phyloP scores from a whole-genome alignment of 2,797 vertebrate species.

The Sebastes jordani region DNA sequence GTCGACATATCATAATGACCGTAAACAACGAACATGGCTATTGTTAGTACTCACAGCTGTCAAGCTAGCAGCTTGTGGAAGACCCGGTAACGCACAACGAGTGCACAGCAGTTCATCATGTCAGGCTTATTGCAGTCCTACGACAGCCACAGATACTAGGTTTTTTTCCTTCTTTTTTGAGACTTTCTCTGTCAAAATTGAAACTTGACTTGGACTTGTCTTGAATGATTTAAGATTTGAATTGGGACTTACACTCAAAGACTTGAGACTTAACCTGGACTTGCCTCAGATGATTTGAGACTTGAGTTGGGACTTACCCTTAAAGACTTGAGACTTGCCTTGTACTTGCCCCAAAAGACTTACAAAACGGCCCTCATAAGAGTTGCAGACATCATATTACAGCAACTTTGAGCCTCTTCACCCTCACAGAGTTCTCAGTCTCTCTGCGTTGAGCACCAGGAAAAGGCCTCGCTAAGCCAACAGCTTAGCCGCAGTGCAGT shows the following conservation, averaged over 20 bases:
- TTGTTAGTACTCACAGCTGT: too few species aligned
- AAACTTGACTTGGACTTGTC: not conserved
- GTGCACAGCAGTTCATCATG: too few species aligned
- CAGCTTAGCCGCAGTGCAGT: constrained; percentile 48
- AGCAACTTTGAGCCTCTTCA: not conserved
- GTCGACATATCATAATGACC: too few species aligned
- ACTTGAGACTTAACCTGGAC: not conserved
- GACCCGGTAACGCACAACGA: too few species aligned
- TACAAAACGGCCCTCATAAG: not conserved
- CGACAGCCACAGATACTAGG: too few species aligned
- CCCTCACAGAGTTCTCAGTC: not conserved
- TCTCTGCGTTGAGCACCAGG: constrained; percentile 4
- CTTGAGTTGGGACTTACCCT: not conserved
- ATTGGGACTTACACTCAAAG: not conserved
- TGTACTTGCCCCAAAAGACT: not conserved
- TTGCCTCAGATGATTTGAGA: not conserved
- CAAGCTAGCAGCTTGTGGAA: too few species aligned
- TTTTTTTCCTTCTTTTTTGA: too few species aligned
- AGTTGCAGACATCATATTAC: not conserved
- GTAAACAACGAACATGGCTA: too few species aligned
- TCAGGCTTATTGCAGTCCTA: too few species aligned
- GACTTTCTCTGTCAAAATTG: not conserved
- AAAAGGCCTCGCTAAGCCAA: constrained; percentile 21
- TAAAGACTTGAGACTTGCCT: not conserved
- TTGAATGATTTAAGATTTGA: not conserved